These are phyloP conservation scores for Dioctria linearis DNA, from an alignment of 2,888 invertebrate species.

Conservation along the genomic window DNA sequence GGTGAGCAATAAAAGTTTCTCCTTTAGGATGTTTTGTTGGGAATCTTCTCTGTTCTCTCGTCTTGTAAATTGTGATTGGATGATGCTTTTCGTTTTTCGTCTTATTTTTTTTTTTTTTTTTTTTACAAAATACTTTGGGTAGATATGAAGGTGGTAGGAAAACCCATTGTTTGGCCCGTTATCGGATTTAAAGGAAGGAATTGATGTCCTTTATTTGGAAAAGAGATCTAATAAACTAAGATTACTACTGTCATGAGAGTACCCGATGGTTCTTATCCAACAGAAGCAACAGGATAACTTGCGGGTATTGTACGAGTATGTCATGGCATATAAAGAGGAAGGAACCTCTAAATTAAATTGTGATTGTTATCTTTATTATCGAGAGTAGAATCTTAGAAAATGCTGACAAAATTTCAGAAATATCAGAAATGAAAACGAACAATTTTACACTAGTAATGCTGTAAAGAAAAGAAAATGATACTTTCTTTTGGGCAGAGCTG, in stretches of 20 bases:
- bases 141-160: conserved; percentile 22
- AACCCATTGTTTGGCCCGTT: conserved; percentile 41
- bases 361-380: no score
- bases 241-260: neutral
- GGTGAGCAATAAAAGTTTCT: conserved; percentile 67
- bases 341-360: no score
- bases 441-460: no score
- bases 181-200: conserved; percentile 44
- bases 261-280: neutral
- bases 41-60: no score
- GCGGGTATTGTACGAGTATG: neutral
- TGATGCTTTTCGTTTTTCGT: conserved; percentile 16
- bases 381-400: no score
- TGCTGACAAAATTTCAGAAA: no score
- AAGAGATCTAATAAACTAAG: conserved; percentile 30
- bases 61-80: neutral
- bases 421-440: no score
- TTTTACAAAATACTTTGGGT: neutral
- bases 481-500: no score
- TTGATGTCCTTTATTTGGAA: conserved; percentile 29
- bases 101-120: neutral
- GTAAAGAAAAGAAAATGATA: no score
- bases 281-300: conserved; percentile 37
- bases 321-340: no score
- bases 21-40: conserved; percentile 7